A percentile compares a stretch with the other conserved stretches of the same genome.
These are phyloP conservation scores for Bufotes viridis DNA, from an alignment of 2,797 vertebrate genomes.

Conservation along the genomic window DNA sequence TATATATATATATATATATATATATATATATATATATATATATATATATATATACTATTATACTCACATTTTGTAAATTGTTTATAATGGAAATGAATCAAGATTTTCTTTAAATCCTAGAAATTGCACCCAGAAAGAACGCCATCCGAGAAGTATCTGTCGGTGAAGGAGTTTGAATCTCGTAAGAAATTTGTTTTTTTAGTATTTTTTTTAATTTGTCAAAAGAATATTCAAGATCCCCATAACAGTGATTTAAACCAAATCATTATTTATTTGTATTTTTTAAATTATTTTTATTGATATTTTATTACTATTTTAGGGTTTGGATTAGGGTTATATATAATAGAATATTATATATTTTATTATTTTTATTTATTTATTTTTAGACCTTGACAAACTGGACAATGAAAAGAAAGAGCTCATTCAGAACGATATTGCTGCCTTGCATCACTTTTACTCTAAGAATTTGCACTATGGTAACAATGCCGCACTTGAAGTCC, in stretches of 20 bases:
- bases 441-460: slow-evolving; percentile 91
- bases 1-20: too few relatives aligned
- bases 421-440: slow-evolving; percentile 85
- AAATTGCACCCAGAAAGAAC: slow-evolving; percentile 77
- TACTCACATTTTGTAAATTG: too few relatives aligned
- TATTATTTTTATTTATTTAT: too few relatives aligned
- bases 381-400: slow-evolving; percentile 87
- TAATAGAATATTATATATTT: too few relatives aligned
- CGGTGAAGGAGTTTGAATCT: slow-evolving; percentile 80
- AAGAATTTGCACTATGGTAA: slow-evolving; percentile 89
- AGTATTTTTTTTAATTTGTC: not conserved
- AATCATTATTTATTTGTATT: too few relatives aligned
- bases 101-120: slow-evolving; percentile 66
- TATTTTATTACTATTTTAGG: too few relatives aligned
- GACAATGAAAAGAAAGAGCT: slow-evolving; percentile 90
- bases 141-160: slow-evolving; percentile 74
- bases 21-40: too few relatives aligned
- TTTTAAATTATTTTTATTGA: too few relatives aligned
- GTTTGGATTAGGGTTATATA: too few relatives aligned
- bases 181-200: slow-evolving; percentile 69
- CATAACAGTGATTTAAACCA: too few relatives aligned
- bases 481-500: slow-evolving; percentile 79
- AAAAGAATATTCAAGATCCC: not conserved
- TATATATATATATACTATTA: too few relatives aligned
- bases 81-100: not conserved